phyloP scores from a whole-genome alignment of 1,140 invertebrate species.

The Drosophila sp. region DNA sequence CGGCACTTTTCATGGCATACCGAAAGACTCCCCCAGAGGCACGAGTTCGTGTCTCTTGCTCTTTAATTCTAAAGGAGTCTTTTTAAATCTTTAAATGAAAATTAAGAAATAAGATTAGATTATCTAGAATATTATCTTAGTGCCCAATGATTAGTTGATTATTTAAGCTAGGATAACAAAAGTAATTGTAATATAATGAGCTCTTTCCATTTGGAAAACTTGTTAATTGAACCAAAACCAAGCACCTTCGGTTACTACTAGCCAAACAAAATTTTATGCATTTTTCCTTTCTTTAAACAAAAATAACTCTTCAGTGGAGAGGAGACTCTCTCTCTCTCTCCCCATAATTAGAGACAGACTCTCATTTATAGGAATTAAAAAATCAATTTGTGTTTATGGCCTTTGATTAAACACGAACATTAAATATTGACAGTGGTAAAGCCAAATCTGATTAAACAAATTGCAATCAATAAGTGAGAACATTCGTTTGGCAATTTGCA shows the following conservation, averaged over 20 bases:
- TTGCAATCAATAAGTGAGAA: slow-evolving; percentile 44
- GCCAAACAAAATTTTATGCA: too few species aligned
- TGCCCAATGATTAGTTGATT: neutral
- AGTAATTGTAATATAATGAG: neutral
- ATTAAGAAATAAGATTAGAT: neutral
- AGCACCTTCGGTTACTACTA: too few species aligned
- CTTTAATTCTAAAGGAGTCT: neutral
- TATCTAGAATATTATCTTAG: neutral
- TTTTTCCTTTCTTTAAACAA: too few species aligned
- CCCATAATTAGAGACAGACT: neutral
- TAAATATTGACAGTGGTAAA: neutral
- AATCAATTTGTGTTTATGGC: neutral
- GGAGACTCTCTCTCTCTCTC: too few species aligned
- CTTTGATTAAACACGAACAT: neutral
- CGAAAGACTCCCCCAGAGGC: neutral
- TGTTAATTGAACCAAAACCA: too few species aligned
- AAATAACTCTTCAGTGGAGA: too few species aligned
- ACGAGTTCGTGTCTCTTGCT: neutral
- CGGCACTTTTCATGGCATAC: slow-evolving; percentile 6
- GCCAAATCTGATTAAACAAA: slow-evolving; percentile 24
- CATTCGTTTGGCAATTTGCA: slow-evolving; percentile 43
- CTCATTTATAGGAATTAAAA: neutral
- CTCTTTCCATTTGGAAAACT: neutral
- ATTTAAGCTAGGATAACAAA: neutral
- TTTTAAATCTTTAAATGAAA: neutral